Evolutionary conservation across 2,113 vertebrate species (phyloP).

Genomic region (Corythaeola cristata): DNA sequence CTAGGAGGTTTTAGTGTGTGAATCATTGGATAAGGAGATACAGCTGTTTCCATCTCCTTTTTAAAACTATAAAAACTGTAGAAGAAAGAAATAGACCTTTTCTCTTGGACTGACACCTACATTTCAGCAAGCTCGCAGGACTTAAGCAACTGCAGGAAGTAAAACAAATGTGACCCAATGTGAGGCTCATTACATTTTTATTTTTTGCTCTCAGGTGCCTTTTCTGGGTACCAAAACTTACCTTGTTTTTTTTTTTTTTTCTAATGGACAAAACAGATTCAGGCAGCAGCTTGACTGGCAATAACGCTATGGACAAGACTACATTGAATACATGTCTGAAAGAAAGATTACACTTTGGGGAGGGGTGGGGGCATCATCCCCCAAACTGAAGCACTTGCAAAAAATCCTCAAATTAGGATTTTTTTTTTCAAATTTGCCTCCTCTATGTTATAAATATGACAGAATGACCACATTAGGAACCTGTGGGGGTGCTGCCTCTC

Average conservation of each 20-base stretch:
- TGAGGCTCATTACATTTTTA: neutral
- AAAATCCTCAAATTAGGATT: neutral
- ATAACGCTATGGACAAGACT: neutral
- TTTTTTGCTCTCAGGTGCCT: neutral
- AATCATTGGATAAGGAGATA: neutral
- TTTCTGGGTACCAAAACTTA: neutral
- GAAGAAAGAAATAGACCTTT: neutral
- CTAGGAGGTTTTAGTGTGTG: neutral
- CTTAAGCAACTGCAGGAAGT: neutral
- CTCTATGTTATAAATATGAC: neutral
- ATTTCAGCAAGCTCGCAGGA: neutral
- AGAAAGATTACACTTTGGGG: neutral
- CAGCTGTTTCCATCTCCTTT: neutral
- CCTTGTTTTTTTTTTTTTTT: neutral
- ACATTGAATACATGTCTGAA: neutral
- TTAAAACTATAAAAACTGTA: neutral
- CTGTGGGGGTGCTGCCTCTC: neutral
- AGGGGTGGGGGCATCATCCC: accelerated
- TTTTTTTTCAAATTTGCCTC: neutral
- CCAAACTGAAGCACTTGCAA: neutral
- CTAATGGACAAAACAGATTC: neutral
- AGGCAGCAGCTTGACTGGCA: neutral
- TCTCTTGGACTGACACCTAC: neutral
- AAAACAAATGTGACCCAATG: neutral
- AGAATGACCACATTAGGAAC: neutral